phyloP scores from a whole-genome alignment of 2,113 vertebrate genomes.

The Strix uralensis region DNA sequence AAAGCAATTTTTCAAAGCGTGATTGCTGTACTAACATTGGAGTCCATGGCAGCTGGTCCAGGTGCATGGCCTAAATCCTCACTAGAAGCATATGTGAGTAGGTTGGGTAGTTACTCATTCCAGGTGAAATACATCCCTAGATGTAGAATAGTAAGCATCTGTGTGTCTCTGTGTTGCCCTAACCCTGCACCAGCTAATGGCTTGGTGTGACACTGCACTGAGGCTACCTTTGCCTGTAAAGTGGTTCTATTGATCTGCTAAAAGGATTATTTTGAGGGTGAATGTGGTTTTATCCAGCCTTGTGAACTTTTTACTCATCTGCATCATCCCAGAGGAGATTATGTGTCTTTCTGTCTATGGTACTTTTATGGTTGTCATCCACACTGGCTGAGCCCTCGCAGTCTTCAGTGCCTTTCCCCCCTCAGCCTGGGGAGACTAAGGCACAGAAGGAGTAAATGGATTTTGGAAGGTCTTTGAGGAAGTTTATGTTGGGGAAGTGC shows the following conservation, averaged over 20 bases:
- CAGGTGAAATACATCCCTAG: not conserved
- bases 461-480: not conserved
- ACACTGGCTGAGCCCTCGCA: not conserved
- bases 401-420: not conserved
- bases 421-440: not conserved
- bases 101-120: fast-evolving
- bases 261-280: not conserved
- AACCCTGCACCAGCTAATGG: not conserved
- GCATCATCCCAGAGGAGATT: not conserved
- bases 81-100: fast-evolving
- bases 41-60: fast-evolving
- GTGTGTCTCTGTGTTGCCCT: not conserved
- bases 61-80: fast-evolving
- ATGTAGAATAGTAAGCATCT: not conserved
- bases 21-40: fast-evolving
- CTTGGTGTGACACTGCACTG: not conserved
- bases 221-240: not conserved
- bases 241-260: not conserved
- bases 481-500: fast-evolving
- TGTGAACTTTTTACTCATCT: not conserved
- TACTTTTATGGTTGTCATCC: not conserved
- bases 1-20: fast-evolving
- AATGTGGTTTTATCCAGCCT: not conserved
- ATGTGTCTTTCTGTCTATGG: not conserved
- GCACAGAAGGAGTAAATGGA: not conserved